Percentiles rank a stretch among this genome's conserved stretches.
Conservation (phyloP, 2,113 vertebrate genomes). For the Lontra canadensis region DNA sequence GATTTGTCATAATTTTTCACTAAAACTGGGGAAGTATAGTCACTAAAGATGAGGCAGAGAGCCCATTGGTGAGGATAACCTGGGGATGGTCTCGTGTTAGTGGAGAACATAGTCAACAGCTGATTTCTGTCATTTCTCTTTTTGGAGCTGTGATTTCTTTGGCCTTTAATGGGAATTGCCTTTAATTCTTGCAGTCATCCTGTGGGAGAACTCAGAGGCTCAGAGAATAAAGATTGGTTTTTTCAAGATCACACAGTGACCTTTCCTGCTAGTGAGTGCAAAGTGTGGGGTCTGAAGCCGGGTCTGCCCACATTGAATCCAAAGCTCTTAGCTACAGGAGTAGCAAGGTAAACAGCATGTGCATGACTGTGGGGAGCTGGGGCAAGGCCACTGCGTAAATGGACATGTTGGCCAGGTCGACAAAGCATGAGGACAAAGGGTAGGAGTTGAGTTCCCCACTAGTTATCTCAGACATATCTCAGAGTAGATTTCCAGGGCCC, state of each 20-base stretch:
- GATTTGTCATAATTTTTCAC: not conserved
- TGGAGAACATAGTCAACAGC: not conserved
- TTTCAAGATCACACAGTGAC: not conserved
- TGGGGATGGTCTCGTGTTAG: not conserved
- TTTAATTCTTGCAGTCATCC: not conserved
- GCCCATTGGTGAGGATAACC: not conserved
- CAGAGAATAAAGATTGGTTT: not conserved
- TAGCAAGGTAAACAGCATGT: not conserved
- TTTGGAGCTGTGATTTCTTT: not conserved
- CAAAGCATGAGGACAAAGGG: not conserved
- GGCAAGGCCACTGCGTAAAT: not conserved
- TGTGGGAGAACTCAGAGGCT: not conserved
- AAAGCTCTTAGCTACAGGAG: not conserved
- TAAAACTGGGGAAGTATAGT: not conserved
- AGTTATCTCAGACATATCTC: not conserved
- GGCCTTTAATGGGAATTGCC: not conserved
- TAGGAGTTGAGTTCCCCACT: not conserved
- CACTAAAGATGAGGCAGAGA: not conserved
- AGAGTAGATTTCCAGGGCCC: not conserved
- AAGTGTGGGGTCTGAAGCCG: not conserved
- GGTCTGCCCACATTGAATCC: not conserved
- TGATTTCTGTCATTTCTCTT: not conserved
- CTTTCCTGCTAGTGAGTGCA: not conserved
- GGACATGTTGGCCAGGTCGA: not conserved
- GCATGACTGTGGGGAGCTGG: not conserved